Percentiles rank a stretch among this genome's conserved stretches.
Evolutionary conservation across 2,888 invertebrate species (phyloP).

Genomic region (Camponotus fellah): DNA sequence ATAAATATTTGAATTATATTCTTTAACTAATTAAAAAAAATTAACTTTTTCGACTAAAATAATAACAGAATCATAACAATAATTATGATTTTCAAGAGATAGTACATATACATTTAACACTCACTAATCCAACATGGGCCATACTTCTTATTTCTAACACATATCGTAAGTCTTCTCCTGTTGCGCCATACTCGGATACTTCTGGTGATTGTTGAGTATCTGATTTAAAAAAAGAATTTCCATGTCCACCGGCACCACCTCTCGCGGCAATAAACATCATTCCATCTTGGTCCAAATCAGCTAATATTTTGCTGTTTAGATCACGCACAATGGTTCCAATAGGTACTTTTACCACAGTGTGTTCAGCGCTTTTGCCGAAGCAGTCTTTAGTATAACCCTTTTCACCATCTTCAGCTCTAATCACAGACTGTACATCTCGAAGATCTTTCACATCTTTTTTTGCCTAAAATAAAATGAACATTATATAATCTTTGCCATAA

Average conservation of each 20-base stretch:
- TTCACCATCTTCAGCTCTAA: conserved; percentile 91
- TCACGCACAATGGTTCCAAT: conserved; percentile 92
- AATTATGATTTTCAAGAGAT: conserved; percentile 2
- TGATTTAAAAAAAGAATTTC: conserved; percentile 96
- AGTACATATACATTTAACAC: conserved; percentile 63
- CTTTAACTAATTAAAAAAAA: no score
- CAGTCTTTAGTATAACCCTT: conserved; percentile 92
- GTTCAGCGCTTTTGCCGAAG: conserved; percentile 93
- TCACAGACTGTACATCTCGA: conserved; percentile 88
- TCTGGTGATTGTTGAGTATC: conserved; percentile 93
- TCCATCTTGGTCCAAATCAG: conserved; percentile 90
- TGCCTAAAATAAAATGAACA: conserved; percentile 86
- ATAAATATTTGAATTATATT: not conserved
- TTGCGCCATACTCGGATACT: conserved; percentile 95
- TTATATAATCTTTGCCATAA: not conserved
- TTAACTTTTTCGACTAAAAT: not conserved
- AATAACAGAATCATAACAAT: conserved; percentile 2
- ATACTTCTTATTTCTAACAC: conserved; percentile 95
- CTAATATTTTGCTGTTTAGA: conserved; percentile 88
- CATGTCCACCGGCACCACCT: conserved; percentile 98
- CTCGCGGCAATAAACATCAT: conserved; percentile 96
- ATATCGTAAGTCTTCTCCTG: conserved; percentile 92
- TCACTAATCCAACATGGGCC: conserved; percentile 97
- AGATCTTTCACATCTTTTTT: conserved; percentile 90
- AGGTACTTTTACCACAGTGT: conserved; percentile 92